Base-by-base conservation (phyloP, 2,888 invertebrate species). In the Dynastes tityus region DNA sequence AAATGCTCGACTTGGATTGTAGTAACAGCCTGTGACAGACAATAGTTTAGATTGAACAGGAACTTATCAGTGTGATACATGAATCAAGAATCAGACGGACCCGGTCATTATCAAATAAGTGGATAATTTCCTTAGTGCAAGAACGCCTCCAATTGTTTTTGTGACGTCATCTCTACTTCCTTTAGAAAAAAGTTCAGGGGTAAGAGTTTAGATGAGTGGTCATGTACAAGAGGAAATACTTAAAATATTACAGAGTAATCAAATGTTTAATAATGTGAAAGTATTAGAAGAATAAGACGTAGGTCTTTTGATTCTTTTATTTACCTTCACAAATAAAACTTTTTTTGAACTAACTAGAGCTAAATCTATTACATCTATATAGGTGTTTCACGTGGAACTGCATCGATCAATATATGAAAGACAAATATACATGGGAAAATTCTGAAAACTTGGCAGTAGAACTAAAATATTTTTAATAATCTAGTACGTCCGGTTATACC, bases 91-190 rank as follows among this genome's bases (percentile, higher is more conserved):
- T 77, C 79, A 79, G 79, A 76, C 80, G 77, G 76, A 77, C 77
- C 73, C 68, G 78, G 77, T 64, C 63, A 78, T 82, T 81, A 82
- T 82, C 80, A 71, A 80, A 80, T 82, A 82, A 82, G 82, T 82
- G 82, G 80, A 80, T 80, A 82, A 82, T 82, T 82, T 80, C 81
- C 80, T 78, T 80, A 55, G 74, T 55, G 40, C 49, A 76, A 73
- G 80, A 75, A 76, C 82, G 81, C 82, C 82, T 82, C 81, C 83
- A 83, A 83, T 83, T 83, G 80, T 79, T 80, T 76, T 79, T 76
- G 81, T 83, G 83, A 83, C 84, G 83, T 84, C 83, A 83, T 76
- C 55, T 22, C 77, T 75, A 82, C 82, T 84, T 84, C 84, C 82
- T 83, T 76, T 81, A 81, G 81, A 80, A 80, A 70, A 61, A 74